Base-by-base conservation (phyloP, 2,113 vertebrate genomes). In the Nannospalax galili region DNA sequence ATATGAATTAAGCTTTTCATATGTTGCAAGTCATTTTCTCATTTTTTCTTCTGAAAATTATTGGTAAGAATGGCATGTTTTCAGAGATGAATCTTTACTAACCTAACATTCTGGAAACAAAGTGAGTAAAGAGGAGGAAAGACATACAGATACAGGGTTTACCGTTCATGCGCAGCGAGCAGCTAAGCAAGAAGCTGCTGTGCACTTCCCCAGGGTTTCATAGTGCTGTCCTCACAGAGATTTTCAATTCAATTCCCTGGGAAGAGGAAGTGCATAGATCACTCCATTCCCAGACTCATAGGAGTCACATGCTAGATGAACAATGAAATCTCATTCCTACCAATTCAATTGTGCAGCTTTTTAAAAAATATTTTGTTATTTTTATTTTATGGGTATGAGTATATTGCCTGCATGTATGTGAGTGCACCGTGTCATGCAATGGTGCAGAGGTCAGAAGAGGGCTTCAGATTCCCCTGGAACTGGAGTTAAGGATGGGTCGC, bases 21-120 rank as follows among this genome's bases (percentile, higher is more conserved):
- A 4, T 32, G 84, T 14, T 64, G 11, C 17, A 84, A 91, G 45
- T 48, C 56, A 67, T 48, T 77, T 88, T 56, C 70, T n/a, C 48
- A 58, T 74, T 96, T 19, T 74, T 56, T 90, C 56, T 45, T 90
- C n/a, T 90, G 52, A 95, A 90, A 65, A 37, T 60, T 73, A 67
- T 45, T 67, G 64, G 74, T 14, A 91, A 92, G 70, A 91, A 40
- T 84, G 82, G n/a, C 1, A 1, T 70, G 14, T 73, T 96, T 84
- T 9, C 26, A 82, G 35, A 45, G 8, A 75, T 62, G 32, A 92
- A 72, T 37, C 17, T 77, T 80, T 91, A 52, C 78, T 88, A 90
- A 92, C 62, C 32, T 32, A 58, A 73, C 40, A 35, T 77, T 88
- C 72, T 77, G 85, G 30, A 17, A 86, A 74, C 67, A 20, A 95